Evolutionary conservation across 2,888 invertebrate species (phyloP).

Genomic region (Pseudolycoriella hygida): DNA sequence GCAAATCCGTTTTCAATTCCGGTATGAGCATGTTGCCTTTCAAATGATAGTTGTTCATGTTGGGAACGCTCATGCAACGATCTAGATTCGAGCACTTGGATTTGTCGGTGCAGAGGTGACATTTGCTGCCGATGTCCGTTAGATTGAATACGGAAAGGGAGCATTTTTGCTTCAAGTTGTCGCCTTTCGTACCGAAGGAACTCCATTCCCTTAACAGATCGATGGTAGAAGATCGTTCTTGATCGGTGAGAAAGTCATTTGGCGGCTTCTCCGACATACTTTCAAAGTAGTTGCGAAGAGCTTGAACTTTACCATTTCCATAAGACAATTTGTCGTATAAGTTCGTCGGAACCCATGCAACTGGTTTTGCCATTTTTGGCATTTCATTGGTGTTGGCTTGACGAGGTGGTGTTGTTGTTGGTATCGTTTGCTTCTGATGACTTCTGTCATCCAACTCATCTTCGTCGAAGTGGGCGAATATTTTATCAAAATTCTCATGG

Average conservation of each 20-base stretch:
- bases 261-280: conserved; percentile 31
- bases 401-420: conserved; percentile 3
- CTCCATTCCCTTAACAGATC: conserved; percentile 28
- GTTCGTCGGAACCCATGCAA: not conserved
- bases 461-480: conserved; percentile 4
- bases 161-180: not conserved
- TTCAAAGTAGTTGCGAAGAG: conserved; percentile 51
- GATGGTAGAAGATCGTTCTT: conserved; percentile 21
- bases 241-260: conserved; percentile 14
- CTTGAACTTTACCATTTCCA: conserved; percentile 51
- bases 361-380: not conserved
- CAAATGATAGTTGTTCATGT: conserved; percentile 5
- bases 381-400: not conserved
- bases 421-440: conserved; percentile 5
- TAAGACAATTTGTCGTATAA: conserved; percentile 24
- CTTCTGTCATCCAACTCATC: conserved; percentile 3
- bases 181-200: conserved; percentile 18
- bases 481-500: conserved; percentile 3
- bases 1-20: no score
- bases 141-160: not conserved
- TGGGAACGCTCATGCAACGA: conserved; percentile 7
- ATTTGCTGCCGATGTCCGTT: not conserved
- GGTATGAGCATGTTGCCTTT: no score
- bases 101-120: not conserved
- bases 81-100: not conserved